These are phyloP conservation scores for Aporophyla nigra DNA, from an alignment of 2,888 invertebrate species.

Conservation along the genomic window DNA sequence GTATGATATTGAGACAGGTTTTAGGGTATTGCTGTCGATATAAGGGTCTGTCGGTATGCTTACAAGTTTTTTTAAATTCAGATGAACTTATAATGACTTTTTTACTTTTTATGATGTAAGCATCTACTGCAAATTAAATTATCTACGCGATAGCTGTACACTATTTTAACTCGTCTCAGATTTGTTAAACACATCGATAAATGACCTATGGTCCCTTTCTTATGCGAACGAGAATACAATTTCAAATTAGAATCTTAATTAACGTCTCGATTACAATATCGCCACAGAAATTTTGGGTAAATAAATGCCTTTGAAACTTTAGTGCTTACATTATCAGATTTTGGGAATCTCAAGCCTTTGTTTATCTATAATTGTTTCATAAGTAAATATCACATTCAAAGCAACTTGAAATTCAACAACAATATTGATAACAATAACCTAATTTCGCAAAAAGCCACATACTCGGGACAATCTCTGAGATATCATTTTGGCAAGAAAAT, in stretches of 20 bases:
- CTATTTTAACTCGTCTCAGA: neutral
- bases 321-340: slow-evolving; percentile 10
- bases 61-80: neutral
- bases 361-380: slow-evolving; percentile 29
- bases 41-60: no score
- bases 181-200: neutral
- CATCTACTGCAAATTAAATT: neutral
- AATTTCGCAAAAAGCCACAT: slow-evolving; percentile 41
- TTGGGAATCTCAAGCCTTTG: slow-evolving; percentile 21
- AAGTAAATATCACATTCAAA: slow-evolving; percentile 36
- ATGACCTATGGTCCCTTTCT: neutral
- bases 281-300: slow-evolving; percentile 4
- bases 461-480: neutral
- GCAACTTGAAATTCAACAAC: slow-evolving; percentile 31
- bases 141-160: neutral
- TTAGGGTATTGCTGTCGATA: neutral
- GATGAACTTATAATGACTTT: neutral
- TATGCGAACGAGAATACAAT: neutral
- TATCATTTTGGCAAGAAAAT: slow-evolving; percentile 45
- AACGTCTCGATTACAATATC: slow-evolving; percentile 12
- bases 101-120: neutral
- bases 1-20: neutral
- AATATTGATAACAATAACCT: slow-evolving; percentile 46
- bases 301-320: slow-evolving; percentile 27
- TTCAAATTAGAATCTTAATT: neutral